Conservation (phyloP, 2,113 vertebrate species). For the Cyrtonyx montezumae region DNA sequence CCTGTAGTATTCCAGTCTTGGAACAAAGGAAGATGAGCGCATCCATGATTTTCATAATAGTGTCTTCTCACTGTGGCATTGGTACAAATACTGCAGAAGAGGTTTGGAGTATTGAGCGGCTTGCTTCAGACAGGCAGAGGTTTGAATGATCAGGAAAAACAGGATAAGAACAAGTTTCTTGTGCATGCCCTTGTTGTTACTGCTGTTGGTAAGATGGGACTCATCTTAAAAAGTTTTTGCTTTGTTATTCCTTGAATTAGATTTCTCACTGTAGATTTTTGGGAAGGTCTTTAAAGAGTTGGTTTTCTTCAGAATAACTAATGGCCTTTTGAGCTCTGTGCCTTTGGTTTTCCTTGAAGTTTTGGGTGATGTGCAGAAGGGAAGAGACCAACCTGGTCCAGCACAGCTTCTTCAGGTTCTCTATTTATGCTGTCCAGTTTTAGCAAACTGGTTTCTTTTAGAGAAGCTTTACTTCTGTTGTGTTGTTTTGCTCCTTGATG, state of each 20-base stretch:
- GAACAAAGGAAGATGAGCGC: slow-evolving; percentile 47
- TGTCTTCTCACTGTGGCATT: background rate
- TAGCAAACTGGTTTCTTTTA: background rate
- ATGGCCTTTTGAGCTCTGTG: background rate
- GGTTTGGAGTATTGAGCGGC: background rate
- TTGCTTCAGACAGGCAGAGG: slow-evolving; percentile 31
- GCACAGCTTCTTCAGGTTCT: background rate
- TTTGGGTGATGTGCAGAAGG: background rate
- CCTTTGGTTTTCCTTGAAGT: background rate
- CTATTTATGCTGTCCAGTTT: background rate
- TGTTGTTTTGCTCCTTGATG: background rate
- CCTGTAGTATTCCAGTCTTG: background rate
- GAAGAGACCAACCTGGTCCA: background rate
- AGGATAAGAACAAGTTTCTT: slow-evolving; percentile 1
- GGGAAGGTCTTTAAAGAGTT: background rate
- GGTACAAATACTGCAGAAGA: slow-evolving; percentile 14
- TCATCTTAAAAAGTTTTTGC: rapidly evolving
- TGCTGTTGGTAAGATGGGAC: background rate
- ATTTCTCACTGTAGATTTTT: background rate
- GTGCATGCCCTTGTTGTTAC: rapidly evolving
- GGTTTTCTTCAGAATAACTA: background rate
- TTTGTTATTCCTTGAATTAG: background rate
- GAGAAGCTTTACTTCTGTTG: background rate
- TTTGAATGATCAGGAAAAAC: slow-evolving; percentile 54
- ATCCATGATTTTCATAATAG: slow-evolving; percentile 17